These are phyloP conservation scores for Hyphantria cunea DNA, from an alignment of 1,140 invertebrate species.

Conservation along the genomic window DNA sequence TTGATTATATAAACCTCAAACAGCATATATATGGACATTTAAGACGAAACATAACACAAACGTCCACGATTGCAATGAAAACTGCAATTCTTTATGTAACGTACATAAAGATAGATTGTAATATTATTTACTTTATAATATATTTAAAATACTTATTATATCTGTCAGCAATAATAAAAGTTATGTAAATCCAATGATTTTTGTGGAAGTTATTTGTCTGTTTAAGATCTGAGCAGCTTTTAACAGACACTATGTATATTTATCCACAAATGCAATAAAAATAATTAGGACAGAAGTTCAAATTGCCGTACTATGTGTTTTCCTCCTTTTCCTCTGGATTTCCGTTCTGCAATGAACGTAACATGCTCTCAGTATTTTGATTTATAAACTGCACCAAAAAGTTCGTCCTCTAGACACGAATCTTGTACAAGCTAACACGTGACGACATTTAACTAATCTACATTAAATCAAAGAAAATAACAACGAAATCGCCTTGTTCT, in stretches of 20 bases:
- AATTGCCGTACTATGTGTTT: constrained; percentile 70
- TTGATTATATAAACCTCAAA: constrained; percentile 1
- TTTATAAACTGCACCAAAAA: constrained; percentile 16
- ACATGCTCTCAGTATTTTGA: constrained; percentile 59
- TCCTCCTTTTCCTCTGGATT: constrained; percentile 69
- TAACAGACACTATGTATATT: too few species aligned
- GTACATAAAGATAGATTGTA: constrained; percentile 1
- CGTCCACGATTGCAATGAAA: constrained; percentile 9
- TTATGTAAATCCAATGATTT: background rate
- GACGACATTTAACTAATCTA: constrained; percentile 68
- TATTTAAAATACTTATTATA: constrained; percentile 11
- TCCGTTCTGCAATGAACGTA: constrained; percentile 78
- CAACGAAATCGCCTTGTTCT: constrained; percentile 25
- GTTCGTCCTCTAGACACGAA: constrained; percentile 26
- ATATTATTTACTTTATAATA: constrained; percentile 4
- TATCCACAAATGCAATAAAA: too few species aligned
- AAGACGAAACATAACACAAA: constrained; percentile 2
- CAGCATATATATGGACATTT: constrained; percentile 6
- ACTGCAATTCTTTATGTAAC: constrained; percentile 2
- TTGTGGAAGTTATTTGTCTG: too few species aligned
- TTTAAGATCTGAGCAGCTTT: too few species aligned
- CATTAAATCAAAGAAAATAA: constrained; percentile 41
- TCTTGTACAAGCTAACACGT: constrained; percentile 55
- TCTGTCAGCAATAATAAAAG: constrained; percentile 8
- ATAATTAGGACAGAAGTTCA: constrained; percentile 43